Evolutionary conservation across 1,140 invertebrate species (phyloP), one percentile per base, ranked within the genome.

Genomic region (Drosophila funebris): DNA sequence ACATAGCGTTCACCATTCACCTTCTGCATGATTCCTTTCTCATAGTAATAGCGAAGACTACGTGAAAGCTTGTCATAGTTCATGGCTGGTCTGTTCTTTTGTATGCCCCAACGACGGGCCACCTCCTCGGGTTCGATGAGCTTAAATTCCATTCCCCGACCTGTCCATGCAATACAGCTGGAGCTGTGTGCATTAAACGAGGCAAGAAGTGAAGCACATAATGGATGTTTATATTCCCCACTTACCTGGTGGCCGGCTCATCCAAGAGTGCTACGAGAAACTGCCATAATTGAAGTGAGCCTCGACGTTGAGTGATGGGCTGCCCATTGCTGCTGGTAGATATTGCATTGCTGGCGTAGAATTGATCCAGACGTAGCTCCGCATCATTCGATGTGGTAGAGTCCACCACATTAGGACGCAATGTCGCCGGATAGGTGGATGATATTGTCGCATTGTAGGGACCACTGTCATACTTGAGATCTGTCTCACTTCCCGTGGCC

Each of bases 11-110:
- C 97, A 1, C 98, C 97, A 54, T 97, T 97, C 0, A 99, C 98
- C 93, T 99, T 99, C 91, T 98, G 97, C 96, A 99, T 99, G 90
- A 99, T 99, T 18, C 97, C 97, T 92, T 99, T 99, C 92, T 99
- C 97, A 91, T 99, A 99, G 87, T 99, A 99, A 85, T 99, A 99
- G 7, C 98, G 94, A 6, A 99, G 93, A 0, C 97, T 98, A 0
- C 98, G 93, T 58, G 97, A 98, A 7, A 99, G 92, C 92, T 99
- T 99, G 92, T 99, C 98, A 90, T 99, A 99, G 92, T 99, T 99
- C 98, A 99, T 99, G 0, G 97, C 97, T 0, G 97, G 97, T 3
- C 97, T 93, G 92, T 99, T 97, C 90, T 97, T 97, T 82, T 96
- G 96, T 1, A 96, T 94, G 0, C 96, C 96, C 96, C 96, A 97